Percentiles rank a stretch among this genome's conserved stretches.
Evolutionary conservation across 1,140 invertebrate species (phyloP).

Genomic region (Drosophila virilis): DNA sequence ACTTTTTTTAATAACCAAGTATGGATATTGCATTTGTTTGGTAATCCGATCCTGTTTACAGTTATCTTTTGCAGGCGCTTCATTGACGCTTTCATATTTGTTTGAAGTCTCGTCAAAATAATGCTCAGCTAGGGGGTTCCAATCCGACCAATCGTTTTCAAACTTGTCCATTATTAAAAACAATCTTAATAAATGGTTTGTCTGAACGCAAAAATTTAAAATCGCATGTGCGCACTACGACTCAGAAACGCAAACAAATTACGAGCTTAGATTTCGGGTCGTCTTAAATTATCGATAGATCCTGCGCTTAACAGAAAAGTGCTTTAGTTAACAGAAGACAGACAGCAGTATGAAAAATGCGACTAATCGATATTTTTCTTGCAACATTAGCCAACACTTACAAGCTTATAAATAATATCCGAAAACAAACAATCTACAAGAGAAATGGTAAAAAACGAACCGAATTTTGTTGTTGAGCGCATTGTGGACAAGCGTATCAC

Average conservation of each 20-base stretch:
- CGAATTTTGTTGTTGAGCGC: slow-evolving; percentile 84
- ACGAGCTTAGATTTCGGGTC: neutral
- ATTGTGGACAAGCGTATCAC: slow-evolving; percentile 84
- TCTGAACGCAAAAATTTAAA: neutral
- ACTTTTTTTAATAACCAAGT: slow-evolving; percentile 48
- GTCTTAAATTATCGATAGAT: slow-evolving; percentile 15
- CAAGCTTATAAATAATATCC: neutral
- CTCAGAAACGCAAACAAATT: neutral
- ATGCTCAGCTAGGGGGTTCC: slow-evolving; percentile 55
- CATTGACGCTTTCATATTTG: slow-evolving; percentile 16
- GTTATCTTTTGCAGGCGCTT: neutral
- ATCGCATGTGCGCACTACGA: neutral
- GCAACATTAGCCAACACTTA: slow-evolving; percentile 8
- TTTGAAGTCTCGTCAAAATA: slow-evolving; percentile 33
- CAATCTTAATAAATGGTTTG: neutral
- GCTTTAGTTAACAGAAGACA: neutral
- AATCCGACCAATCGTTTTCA: slow-evolving; percentile 28
- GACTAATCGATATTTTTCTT: neutral
- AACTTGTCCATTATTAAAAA: neutral
- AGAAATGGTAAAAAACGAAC: slow-evolving; percentile 72
- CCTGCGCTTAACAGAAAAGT: neutral
- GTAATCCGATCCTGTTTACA: neutral
- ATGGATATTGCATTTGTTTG: slow-evolving; percentile 40
- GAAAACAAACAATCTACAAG: slow-evolving; percentile 1
- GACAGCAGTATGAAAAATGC: neutral